Evolutionary conservation across 2,888 invertebrate species (phyloP), one percentile per base, ranked within the genome.

Genomic region (Lithophane socia): DNA sequence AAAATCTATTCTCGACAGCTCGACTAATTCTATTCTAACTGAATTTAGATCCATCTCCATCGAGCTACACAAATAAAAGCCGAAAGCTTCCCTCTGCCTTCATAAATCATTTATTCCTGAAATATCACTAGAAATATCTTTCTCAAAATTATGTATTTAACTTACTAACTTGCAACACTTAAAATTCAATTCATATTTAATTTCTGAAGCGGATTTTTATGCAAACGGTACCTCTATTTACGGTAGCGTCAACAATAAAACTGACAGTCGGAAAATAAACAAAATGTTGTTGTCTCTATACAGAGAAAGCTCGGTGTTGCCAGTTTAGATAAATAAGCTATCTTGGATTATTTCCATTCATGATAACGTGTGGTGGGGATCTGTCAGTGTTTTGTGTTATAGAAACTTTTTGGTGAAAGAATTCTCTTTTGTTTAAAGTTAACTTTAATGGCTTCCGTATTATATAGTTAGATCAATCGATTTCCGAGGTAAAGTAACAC

Each of bases 261-360:
- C 80, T 86, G 87, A 87, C 86, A 75, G 72, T 63, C 47, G 52
- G 64, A 82, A 88, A 88, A 88, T 82, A 88, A 87, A 87, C 88
- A 87, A 61, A 83, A 67, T 74, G 37, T 49, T 83, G 87, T 83
- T 88, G 79, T 88, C 88, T 88, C 85, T 83, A 86, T 87, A 83
- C 71, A 83, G 82, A 82, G 85, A 79, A 83, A 84, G 73, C 75
- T 70, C 71, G 75, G 79, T 79, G 79, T 75, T 82, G 75, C 77
- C 67, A 74, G 79, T 75, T 77, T 80, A 87, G 74, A 87, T 77
- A 87, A 87, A 87, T 87, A 87, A 81, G 44, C 78, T 66, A 72
- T 77, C 56, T 63, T 49, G 47, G 69, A 81, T 86, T 73, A 75
- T 83, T 80, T 66, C 54, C 64, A 69, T 86, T 76, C 70, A 77